Evolutionary conservation across 2,888 invertebrate species (phyloP), one percentile per base, ranked within the genome.

Genomic region (Prosopocoilus inquinatus): DNA sequence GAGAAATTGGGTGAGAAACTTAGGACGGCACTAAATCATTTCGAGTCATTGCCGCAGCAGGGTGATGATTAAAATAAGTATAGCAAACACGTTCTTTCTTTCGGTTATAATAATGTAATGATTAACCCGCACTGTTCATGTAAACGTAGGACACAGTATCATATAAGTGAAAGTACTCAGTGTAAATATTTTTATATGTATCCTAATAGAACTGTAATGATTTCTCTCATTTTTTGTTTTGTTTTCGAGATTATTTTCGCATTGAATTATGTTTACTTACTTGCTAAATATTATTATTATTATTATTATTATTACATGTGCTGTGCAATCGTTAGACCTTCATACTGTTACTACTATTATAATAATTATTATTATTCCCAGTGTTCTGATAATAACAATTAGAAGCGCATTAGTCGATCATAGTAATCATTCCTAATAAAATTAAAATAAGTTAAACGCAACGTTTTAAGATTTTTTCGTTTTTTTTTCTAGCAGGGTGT

Each of bases 301-400:
- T n/a, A n/a, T n/a, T n/a, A n/a, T n/a, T n/a, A n/a, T n/a, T n/a
- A n/a, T 16, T 55, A 46, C 36, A 49, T 57, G 57, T 53, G 57
- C 57, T 57, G 57, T 57, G 53, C 43, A 20, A 45, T 57, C 49
- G 53, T 57, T 57, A 57, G 57, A 57, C 50, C 38, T 34, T 39
- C 41, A 3, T 13, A 41, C 16, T 12, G 7, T 7, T 1, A 28
- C 5, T 28, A 28, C 7, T 28, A 28, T 20, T 20, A 20, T 20
- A 4, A 20, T 28, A 5, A 28, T 28, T 28, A 28, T 28, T 28
- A n/a, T n/a, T n/a, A n/a, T n/a, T 7, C 20, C 20, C 20, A 28
- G 5, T 28, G 20, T 28, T 28, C 20, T 28, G 20, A 28, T 28
- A 28, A 28, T 2, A 28, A 28, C 20, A n/a, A n/a, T 28, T 28